These are phyloP conservation scores for Pantherophis vulpinus DNA, from an alignment of 2,797 vertebrate species.

Conservation along the genomic window DNA sequence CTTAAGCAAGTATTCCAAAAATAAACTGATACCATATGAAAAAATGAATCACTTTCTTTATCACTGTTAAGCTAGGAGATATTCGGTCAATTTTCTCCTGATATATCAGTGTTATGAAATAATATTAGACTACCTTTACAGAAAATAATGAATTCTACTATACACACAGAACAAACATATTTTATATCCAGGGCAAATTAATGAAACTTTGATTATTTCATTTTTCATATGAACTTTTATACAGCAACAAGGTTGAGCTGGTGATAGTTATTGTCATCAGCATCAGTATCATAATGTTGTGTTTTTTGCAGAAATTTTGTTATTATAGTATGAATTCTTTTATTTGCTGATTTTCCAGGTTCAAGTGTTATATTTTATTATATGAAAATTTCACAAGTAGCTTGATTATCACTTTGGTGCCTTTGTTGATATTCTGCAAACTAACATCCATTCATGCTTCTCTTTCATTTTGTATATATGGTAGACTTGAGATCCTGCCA, in stretches of 20 bases:
- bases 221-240: slow-evolving; percentile 12
- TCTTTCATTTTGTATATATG: slow-evolving; percentile 45
- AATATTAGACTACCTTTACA: background rate
- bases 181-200: slow-evolving; percentile 17
- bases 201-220: slow-evolving; percentile 8
- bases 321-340: slow-evolving; percentile 14
- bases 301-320: background rate
- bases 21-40: background rate
- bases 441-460: slow-evolving; percentile 46
- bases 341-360: slow-evolving; percentile 34
- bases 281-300: background rate
- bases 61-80: background rate
- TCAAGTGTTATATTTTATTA: slow-evolving; percentile 50
- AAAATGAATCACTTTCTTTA: slow-evolving; percentile 19
- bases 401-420: slow-evolving; percentile 60
- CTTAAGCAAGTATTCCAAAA: background rate
- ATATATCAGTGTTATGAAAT: background rate
- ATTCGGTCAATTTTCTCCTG: slow-evolving; percentile 9
- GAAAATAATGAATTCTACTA: background rate
- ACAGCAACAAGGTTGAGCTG: background rate
- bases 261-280: background rate
- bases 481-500: background rate
- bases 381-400: slow-evolving; percentile 55
- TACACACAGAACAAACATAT: slow-evolving; percentile 8
- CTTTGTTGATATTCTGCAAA: slow-evolving; percentile 46